Evolutionary conservation across 2,888 invertebrate genomes (phyloP), one percentile per base, ranked within the genome.

Genomic region (Seira ritae): DNA sequence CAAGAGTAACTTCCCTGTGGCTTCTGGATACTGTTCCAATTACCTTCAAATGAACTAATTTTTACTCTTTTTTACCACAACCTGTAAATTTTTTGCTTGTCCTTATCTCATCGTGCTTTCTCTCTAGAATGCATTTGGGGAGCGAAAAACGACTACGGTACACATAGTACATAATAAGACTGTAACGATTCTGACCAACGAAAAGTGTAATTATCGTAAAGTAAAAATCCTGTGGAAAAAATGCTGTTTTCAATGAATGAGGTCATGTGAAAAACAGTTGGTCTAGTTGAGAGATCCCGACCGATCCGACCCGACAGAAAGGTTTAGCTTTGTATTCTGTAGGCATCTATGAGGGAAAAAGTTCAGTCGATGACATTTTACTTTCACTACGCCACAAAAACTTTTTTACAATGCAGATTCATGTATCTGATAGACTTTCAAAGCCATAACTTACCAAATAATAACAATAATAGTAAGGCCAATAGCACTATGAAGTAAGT

Each of bases 151-250:
- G 31, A n/a, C 31, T 4, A 31, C 31, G 2, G 31, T 31, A n/a
- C n/a, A n/a, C n/a, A 42, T 42, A 12, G 42, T 8, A 42, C 42
- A 42, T 42, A 42, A 42, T 12, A 42, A 42, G 17, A 55, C 55
- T 55, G 2, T 55, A 55, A 12, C 65, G 70, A 62, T 68, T 31
- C 60, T 31, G 68, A 42, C 60, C 69, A 76, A 76, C 67, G 31
- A 50, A 68, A 66, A 69, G 22, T 66, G 66, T 65, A 78, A 78
- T 78, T 78, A 78, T 78, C 78, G 71, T 78, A 72, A 78, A 78
- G 71, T 72, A 23, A 67, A 31, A 31, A 78, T 69, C 78, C 50
- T 78, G 6, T 69, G 65, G 31, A 60, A 55, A 55, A 78, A 78
- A 72, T 73, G 73, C 46, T 67, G 78, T 46, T 55, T 78, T 71